Evolutionary conservation across 2,113 vertebrate species (phyloP), one percentile per base, ranked within the genome.

Genomic region (Microcebus tavaratra): DNA sequence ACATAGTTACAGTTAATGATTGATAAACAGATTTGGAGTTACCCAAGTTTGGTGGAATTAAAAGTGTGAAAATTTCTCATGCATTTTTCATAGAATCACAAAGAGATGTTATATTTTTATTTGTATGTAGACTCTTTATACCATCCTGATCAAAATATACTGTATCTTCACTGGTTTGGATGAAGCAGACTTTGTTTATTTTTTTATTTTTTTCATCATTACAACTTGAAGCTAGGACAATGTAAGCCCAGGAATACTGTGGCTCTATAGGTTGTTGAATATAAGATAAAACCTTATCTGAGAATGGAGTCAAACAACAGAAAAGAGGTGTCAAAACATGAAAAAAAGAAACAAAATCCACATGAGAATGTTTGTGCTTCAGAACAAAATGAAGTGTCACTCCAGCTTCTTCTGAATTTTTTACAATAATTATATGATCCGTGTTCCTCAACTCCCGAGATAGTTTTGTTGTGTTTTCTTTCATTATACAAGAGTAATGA

Each of bases 351-450:
- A 68, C 8, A 29, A 39, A 92, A 21, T n/a, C 13, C 20, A 83
- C 2, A 25, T 45, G 39, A 36, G 34, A 45, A n/a, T 55, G 7
- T 53, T 61, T 55, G 9, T 48, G 17, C 1, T 7, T 93, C 42
- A 76, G 2, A 95, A 61, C 81, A 93, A 85, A 88, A 88, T 21
- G n/a, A 81, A 81, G 34, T 11, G 13, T 63, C 42, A 63, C 72
- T 87, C 39, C 15, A 63, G 1, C n/a, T 15, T 65, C 14, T n/a
- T 17, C 5, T 78, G 7, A 65, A 27, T 8, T 50, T 92, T 95
- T 84, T 57, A 57, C 20, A 57, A 21, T 68, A 73, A 13, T 63
- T 91, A 15, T 76, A 4, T 82, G 34, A 59, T 29, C 9, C 21
- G 36, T 39, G 14, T 55, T 65, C 29, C 1, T 4, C 1, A 8